phyloP scores from a whole-genome alignment of 1,140 invertebrate species.

The Polyergus mexicanus region DNA sequence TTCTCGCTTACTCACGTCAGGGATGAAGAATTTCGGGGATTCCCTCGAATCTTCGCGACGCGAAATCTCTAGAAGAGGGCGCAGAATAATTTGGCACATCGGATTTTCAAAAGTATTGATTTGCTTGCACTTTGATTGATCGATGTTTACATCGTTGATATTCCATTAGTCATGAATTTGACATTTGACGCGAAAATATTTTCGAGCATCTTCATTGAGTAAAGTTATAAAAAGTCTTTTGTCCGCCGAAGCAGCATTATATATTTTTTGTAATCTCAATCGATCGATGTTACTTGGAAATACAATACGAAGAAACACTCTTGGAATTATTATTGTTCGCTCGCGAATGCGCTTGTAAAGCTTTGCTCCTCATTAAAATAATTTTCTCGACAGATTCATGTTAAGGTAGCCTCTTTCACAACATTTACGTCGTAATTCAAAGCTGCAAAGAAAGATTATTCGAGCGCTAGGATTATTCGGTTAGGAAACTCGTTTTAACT shows the following conservation, averaged over 20 bases:
- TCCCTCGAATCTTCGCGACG: neutral
- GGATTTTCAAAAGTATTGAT: neutral
- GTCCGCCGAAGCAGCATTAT: neutral
- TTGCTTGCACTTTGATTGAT: neutral
- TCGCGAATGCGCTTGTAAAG: neutral
- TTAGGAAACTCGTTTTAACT: conserved; percentile 44
- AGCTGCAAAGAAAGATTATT: conserved; percentile 39
- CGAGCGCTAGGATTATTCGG: conserved; percentile 12
- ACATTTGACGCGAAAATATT: neutral
- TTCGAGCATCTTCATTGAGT: neutral
- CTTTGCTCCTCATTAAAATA: conserved; percentile 29
- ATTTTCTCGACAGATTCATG: conserved; percentile 27
- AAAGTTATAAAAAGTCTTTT: conserved; percentile 17
- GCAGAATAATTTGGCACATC: neutral
- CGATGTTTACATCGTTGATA: neutral
- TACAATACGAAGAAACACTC: conserved; percentile 14
- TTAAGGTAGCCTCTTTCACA: neutral
- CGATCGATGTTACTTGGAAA: conserved; percentile 4
- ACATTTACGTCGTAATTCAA: conserved; percentile 53
- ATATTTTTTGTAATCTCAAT: neutral
- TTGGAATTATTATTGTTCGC: conserved; percentile 1
- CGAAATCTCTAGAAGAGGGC: neutral
- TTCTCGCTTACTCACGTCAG: conserved; percentile 29
- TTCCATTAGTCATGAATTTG: neutral
- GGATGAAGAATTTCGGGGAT: conserved; percentile 13